Base-by-base conservation (phyloP, 2,113 vertebrate species). In the Petroica traversi region DNA sequence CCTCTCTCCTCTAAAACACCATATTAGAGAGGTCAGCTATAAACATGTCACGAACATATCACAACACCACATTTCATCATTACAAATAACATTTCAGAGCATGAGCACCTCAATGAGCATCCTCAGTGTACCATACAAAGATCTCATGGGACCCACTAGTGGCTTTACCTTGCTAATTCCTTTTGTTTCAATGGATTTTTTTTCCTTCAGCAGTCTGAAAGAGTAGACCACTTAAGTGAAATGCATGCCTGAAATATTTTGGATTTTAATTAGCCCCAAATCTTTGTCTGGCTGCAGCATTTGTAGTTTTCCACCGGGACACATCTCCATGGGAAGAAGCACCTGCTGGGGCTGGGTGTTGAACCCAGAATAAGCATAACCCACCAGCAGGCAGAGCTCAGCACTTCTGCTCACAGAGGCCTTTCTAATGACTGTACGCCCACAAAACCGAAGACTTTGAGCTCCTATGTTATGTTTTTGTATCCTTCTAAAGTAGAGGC, bases 321-420 rank as follows among this genome's bases (percentile, higher is more conserved):
- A 1, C 16, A n/a, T 46, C 87, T 86, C 33, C 23, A 6, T 7
- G 28, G 48, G 14, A 3, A 49, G 24, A 83, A 79, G 43, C 26
- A 66, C 62, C 78, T 72, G 14, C 12, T 79, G 14, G 29, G 38
- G 57, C 15, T 0, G 8, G 12, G 9, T 5, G 8, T 5, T 63
- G 45, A 87, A 85, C 10, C 20, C 2, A 2, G 38, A 89, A 19
- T 1, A 8, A 93, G 23, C 0, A 0, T 19, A 86, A 69, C 33
- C 6, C 5, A 28, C 14, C 1, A 3, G 12, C 0, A 0, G 58
- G 16, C 29, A 41, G 19, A 76, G 22, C 18, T 81, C 12, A 45
- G 19, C 11, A 54, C 0, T 0, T 26, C 58, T 46, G 3, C 34
- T 14, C 76, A 17, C 13, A 68, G 31, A 64, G n/a, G 25, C 48